Base-by-base conservation (phyloP, 2,888 invertebrate species). In the Heteromyza rotundicornis region DNA sequence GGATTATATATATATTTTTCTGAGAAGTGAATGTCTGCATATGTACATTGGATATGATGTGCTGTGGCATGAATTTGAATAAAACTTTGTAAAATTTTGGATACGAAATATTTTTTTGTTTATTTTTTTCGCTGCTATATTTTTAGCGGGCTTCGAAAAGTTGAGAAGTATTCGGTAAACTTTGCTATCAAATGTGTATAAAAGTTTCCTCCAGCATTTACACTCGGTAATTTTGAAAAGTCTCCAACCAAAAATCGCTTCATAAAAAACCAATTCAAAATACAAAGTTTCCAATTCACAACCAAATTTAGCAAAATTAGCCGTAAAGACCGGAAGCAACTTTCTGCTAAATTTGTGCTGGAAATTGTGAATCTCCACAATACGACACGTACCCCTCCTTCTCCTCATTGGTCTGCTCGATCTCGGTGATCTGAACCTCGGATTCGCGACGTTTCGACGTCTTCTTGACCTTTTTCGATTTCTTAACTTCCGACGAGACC, bases 401-500 rank as follows among this genome's bases (percentile, higher is more conserved):
- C 73, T 85, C 85, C 85, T 88, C 88, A 84, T 86, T 86, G 84
- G 86, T 86, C 83, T 87, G 87, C 77, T 90, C 89, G 82, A 92
- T 84, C 85, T 93, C 92, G 76, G 91, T 92, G 84, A 93, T 91
- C 85, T 90, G 89, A 83, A 92, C 89, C 84, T 93, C 92, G 79
- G 92, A 90, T 82, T 92, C 89, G 84, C 92, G 89, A 77, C 91
- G 90, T 80, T 90, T 90, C 81, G 90, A 89, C 75, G 91, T 89
- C 87, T 94, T 94, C 88, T 94, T 95, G 86, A 93, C 92, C 87
- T 94, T 95, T 84, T 93, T 93, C 83, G 92, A 89, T 85, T 94
- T 90, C 84, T 89, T 89, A 83, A 89, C 92, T 79, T 92, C 92
- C 82, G 92, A 89, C n/a, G n/a, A n/a, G 82, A 92, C 90, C 84